Conservation (phyloP, 64 coral and sea anemone species). For the Anthopleura sola region DNA sequence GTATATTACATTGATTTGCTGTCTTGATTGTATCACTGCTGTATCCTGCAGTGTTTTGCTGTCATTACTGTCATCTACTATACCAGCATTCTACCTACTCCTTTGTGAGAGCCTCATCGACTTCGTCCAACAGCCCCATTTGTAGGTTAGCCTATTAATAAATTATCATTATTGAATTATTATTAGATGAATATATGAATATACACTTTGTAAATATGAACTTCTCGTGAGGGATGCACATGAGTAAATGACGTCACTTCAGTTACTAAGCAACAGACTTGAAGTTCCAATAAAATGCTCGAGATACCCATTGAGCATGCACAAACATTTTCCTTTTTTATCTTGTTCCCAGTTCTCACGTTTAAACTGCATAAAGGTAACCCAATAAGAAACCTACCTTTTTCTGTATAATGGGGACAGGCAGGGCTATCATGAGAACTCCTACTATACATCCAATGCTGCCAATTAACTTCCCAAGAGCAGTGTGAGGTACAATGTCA, state of each 20-base stretch:
- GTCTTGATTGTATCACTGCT: too few species aligned
- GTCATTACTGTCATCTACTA: not conserved
- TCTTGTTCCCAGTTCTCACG: not conserved
- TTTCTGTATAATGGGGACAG: slow-evolving; percentile 92
- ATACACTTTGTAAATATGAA: not conserved
- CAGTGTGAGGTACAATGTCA: slow-evolving; percentile 66
- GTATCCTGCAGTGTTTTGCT: not conserved
- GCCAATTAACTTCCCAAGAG: slow-evolving; percentile 65
- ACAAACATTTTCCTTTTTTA: not conserved
- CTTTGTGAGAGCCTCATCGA: slow-evolving; percentile 54
- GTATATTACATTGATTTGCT: too few species aligned
- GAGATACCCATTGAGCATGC: not conserved
- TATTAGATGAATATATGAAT: not conserved
- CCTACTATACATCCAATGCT: slow-evolving; percentile 89
- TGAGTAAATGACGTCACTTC: not conserved
- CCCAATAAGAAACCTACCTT: slow-evolving; percentile 44
- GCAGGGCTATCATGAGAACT: slow-evolving; percentile 87
- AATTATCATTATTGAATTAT: not conserved
- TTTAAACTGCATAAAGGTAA: not conserved
- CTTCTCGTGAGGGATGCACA: too few species aligned
- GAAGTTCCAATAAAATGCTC: not conserved
- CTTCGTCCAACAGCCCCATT: slow-evolving; percentile 70
- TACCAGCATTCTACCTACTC: not conserved
- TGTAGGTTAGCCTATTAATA: slow-evolving; percentile 69
- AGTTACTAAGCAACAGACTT: not conserved